Evolutionary conservation across 2,797 vertebrate species (phyloP).

Genomic region (Tokudaia muenninki): DNA sequence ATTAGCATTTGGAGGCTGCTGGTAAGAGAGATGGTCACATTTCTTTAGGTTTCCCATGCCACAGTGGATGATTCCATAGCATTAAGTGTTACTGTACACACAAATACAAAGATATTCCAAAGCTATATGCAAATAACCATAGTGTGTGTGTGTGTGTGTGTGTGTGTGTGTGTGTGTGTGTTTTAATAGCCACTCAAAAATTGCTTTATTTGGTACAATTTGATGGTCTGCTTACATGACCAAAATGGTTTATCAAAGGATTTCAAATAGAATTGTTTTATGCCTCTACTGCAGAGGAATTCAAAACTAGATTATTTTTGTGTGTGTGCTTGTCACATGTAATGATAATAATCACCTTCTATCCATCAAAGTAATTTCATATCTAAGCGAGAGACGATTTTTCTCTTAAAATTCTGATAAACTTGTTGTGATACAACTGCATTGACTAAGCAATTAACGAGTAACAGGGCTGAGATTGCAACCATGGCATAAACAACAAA

Average conservation of each 20-base stretch:
- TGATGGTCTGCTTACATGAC: neutral
- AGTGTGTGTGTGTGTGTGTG: neutral
- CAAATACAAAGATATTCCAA: neutral
- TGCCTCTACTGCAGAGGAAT: conserved; percentile 47
- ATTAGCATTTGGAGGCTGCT: neutral
- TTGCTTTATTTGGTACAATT: conserved; percentile 40
- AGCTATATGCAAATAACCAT: neutral
- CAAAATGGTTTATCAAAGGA: conserved; percentile 14
- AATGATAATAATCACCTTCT: conserved; percentile 81
- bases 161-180: too few species aligned
- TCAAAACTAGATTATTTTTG: conserved; percentile 74
- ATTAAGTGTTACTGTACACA: neutral
- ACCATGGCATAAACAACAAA: conserved; percentile 80
- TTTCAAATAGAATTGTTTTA: conserved; percentile 68
- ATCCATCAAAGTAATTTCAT: conserved; percentile 82
- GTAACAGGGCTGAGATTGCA: conserved; percentile 78
- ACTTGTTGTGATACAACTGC: conserved; percentile 83
- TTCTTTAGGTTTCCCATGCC: neutral
- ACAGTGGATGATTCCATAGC: neutral
- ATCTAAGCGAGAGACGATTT: conserved; percentile 72
- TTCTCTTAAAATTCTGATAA: conserved; percentile 84
- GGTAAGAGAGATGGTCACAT: neutral
- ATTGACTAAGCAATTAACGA: conserved; percentile 84
- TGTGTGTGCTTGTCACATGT: conserved; percentile 79
- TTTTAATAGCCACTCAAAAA: conserved; percentile 15